Conservation (phyloP, 2,113 vertebrate genomes). For the Larimichthys crocea region DNA sequence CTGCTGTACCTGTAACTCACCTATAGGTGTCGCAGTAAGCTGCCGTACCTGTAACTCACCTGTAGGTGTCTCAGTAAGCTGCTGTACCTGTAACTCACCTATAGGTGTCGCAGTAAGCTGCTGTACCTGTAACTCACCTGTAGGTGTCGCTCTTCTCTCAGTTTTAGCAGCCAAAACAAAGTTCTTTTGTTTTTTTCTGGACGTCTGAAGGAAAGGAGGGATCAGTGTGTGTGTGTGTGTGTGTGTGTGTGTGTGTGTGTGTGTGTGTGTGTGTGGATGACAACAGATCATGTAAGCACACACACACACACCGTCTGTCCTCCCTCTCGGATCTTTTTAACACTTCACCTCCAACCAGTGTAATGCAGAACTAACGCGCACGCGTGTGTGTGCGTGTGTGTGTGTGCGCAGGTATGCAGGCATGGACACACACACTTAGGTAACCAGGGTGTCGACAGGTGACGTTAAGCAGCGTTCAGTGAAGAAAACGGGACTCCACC, state of each 20-base stretch:
- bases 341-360: accelerated
- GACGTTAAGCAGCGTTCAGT: neutral
- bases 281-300: neutral
- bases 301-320: neutral
- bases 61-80: too few species aligned
- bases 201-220: constrained; percentile 20
- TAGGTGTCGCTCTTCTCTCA: constrained; percentile 1
- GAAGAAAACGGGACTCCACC: constrained; percentile 31
- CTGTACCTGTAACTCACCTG: neutral
- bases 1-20: too few species aligned
- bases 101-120: constrained; percentile 1
- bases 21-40: too few species aligned
- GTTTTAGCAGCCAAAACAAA: neutral
- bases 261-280: too few species aligned
- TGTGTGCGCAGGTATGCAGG: neutral
- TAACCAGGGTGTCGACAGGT: constrained; percentile 54
- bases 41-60: too few species aligned
- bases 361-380: neutral
- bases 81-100: neutral
- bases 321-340: neutral
- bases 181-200: neutral
- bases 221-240: constrained; percentile 4
- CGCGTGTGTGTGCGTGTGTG: neutral
- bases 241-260: too few species aligned
- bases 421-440: constrained; percentile 37